Percentiles rank a stretch among this genome's conserved stretches.
Evolutionary conservation across 2,888 invertebrate species (phyloP).

Genomic region (Brachypalpus laphriformis): DNA sequence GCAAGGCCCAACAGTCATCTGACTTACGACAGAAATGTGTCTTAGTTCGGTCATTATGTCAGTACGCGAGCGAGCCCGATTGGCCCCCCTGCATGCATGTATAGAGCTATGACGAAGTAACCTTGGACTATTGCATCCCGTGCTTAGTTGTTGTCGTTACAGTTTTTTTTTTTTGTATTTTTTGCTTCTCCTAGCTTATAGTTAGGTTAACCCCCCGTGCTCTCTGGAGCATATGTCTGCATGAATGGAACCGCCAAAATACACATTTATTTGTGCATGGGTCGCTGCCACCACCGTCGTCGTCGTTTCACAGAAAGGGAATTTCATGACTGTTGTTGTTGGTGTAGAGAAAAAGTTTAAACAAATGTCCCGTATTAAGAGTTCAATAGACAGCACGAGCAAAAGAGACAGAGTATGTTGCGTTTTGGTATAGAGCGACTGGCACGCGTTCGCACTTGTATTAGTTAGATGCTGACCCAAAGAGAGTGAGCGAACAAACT

Average conservation of each 20-base stretch:
- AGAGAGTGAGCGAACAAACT: slow-evolving; percentile 67
- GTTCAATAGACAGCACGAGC: slow-evolving; percentile 40
- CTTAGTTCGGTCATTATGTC: slow-evolving; percentile 68
- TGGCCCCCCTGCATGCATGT: slow-evolving; percentile 2
- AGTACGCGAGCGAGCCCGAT: slow-evolving; percentile 26
- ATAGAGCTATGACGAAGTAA: slow-evolving; percentile 67
- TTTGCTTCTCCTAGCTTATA: slow-evolving; percentile 60
- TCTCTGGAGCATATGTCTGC: slow-evolving; percentile 43
- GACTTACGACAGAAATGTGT: slow-evolving; percentile 56
- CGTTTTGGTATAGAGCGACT: slow-evolving; percentile 24
- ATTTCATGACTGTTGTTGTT: slow-evolving; percentile 24
- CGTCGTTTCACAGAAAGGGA: slow-evolving; percentile 45
- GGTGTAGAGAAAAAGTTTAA: slow-evolving; percentile 18
- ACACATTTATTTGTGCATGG: slow-evolving; percentile 20
- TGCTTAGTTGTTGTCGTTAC: slow-evolving; percentile 27
- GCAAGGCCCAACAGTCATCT: slow-evolving; percentile 49
- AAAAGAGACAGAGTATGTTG: slow-evolving; percentile 40
- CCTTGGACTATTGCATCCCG: slow-evolving; percentile 73
- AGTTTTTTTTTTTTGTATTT: slow-evolving; percentile 18
- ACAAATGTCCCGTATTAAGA: slow-evolving; percentile 43
- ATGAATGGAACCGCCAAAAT: slow-evolving; percentile 62
- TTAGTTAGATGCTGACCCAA: slow-evolving; percentile 70
- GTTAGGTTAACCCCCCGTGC: slow-evolving; percentile 6
- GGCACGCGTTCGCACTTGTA: slow-evolving; percentile 71
- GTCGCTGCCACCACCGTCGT: slow-evolving; percentile 23